phyloP scores from a whole-genome alignment of 2,113 vertebrate genomes.

The Gopherus evgoodei region DNA sequence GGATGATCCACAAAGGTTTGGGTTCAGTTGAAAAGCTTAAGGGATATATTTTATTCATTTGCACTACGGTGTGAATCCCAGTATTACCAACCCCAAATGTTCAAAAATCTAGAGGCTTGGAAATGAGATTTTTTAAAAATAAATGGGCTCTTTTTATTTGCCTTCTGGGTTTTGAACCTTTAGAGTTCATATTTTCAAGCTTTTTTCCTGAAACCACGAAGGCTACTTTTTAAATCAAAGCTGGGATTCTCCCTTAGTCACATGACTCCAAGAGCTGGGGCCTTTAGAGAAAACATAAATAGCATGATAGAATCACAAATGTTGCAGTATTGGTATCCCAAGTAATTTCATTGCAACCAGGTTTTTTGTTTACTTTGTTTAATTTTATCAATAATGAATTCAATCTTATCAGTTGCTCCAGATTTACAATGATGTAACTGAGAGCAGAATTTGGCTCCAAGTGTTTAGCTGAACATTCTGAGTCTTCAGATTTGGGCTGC shows the following conservation, averaged over 20 bases:
- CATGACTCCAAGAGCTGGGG: neutral
- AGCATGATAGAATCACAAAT: neutral
- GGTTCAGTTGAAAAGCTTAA: fast-evolving
- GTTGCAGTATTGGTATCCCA: neutral
- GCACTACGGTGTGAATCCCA: neutral
- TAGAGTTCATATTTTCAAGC: neutral
- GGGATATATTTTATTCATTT: neutral
- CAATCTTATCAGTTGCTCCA: neutral
- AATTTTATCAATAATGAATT: neutral
- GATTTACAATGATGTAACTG: neutral
- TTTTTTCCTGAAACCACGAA: neutral
- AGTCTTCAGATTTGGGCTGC: conserved; percentile 41
- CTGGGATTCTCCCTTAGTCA: neutral
- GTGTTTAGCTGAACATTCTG: conserved; percentile 44
- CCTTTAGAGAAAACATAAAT: neutral
- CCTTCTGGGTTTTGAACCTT: neutral
- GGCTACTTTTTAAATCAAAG: neutral
- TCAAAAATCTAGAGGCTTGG: neutral
- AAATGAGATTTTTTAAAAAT: neutral
- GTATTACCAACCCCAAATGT: neutral
- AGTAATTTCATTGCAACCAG: neutral
- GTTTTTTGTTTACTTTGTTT: neutral
- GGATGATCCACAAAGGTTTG: neutral
- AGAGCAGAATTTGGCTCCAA: conserved; percentile 55
- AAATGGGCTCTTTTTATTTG: neutral